phyloP scores from a whole-genome alignment of 2,888 invertebrate species.

The Liposcelis brunnea region DNA sequence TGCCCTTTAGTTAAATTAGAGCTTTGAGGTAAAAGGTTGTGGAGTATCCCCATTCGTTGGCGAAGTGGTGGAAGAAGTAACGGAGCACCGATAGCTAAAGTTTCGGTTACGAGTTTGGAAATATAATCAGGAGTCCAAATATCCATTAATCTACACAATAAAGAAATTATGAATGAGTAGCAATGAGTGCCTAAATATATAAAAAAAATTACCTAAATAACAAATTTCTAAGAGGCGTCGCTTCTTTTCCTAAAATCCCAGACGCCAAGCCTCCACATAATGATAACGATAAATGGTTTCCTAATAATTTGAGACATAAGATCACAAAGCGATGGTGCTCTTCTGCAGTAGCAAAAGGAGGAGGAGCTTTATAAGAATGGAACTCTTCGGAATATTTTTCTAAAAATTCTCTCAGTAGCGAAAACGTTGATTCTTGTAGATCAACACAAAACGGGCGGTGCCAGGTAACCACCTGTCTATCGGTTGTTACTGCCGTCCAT shows the following conservation, averaged over 20 bases:
- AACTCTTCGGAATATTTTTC: constrained; percentile 37
- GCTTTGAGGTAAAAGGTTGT: constrained; percentile 35
- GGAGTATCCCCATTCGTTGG: constrained; percentile 38
- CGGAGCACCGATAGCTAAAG: constrained; percentile 38
- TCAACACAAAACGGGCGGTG: constrained; percentile 43
- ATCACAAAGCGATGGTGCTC: constrained; percentile 40
- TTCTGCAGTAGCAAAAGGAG: constrained; percentile 29
- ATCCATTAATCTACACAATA: constrained; percentile 26
- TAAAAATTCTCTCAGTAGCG: constrained; percentile 33
- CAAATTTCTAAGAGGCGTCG: constrained; percentile 33
- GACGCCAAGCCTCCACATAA: constrained; percentile 31
- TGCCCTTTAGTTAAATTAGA: constrained; percentile 35
- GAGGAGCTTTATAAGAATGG: constrained; percentile 26
- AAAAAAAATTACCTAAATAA: constrained; percentile 30
- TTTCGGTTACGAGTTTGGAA: constrained; percentile 35
- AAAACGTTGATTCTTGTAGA: constrained; percentile 39
- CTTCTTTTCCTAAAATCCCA: constrained; percentile 32
- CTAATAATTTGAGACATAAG: constrained; percentile 35
- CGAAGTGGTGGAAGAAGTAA: constrained; percentile 38
- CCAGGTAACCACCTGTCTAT: constrained; percentile 32
- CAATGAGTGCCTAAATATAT: background rate
- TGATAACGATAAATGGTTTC: constrained; percentile 39
- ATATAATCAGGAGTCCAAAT: constrained; percentile 31
- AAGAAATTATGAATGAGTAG: constrained; percentile 3
- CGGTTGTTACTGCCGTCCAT: constrained; percentile 35